Conservation (phyloP, 1,140 invertebrate genomes). For the Drosophila persimilis region DNA sequence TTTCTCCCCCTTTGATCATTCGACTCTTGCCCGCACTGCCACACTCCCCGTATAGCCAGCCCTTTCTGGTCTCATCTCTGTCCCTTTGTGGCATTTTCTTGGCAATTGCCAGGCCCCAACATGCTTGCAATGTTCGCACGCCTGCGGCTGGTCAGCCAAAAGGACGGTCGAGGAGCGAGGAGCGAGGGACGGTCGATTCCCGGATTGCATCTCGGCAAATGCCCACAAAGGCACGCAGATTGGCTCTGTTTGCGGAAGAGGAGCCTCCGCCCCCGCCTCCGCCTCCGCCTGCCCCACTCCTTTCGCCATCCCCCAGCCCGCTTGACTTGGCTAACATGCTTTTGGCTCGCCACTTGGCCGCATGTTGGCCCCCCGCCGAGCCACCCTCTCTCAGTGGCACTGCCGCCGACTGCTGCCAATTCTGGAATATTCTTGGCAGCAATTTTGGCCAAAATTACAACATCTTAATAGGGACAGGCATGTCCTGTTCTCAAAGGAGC, state of each 20-base stretch:
- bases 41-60: too few species aligned
- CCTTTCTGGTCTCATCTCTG: not conserved
- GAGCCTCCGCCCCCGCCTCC: not conserved
- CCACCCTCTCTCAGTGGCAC: not conserved
- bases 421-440: slow-evolving; percentile 63
- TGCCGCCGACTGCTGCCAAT: slow-evolving; percentile 32
- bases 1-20: too few species aligned
- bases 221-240: slow-evolving; percentile 63
- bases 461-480: slow-evolving; percentile 61
- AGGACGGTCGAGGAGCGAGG: not conserved
- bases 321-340: slow-evolving; percentile 67
- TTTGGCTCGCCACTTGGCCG: slow-evolving; percentile 71
- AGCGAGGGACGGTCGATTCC: not conserved
- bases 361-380: slow-evolving; percentile 41
- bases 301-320: slow-evolving; percentile 6
- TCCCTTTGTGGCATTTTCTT: slow-evolving; percentile 23
- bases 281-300: not conserved
- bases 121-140: slow-evolving; percentile 57
- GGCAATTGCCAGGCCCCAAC: slow-evolving; percentile 40
- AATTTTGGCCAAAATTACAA: slow-evolving; percentile 73
- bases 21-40: too few species aligned
- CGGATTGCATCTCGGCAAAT: slow-evolving; percentile 52
- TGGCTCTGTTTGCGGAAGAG: slow-evolving; percentile 33
- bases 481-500: not conserved
- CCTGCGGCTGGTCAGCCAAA: slow-evolving; percentile 37